Conservation (phyloP, 2,888 invertebrate species). For the Listrodromus nycthemerus region DNA sequence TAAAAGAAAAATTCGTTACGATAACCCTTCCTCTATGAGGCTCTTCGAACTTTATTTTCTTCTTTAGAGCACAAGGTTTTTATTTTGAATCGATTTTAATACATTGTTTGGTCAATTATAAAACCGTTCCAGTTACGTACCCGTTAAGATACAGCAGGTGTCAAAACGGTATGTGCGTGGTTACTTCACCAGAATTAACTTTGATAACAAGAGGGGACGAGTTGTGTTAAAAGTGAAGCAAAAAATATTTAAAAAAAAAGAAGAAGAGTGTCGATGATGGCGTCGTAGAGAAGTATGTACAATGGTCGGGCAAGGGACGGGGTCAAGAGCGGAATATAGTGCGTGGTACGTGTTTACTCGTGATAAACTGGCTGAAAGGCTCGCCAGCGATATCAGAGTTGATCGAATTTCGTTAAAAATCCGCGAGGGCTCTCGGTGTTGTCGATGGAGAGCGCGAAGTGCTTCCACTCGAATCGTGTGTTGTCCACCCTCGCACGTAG, state of each 20-base stretch:
- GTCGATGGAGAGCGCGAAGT: slow-evolving; percentile 35
- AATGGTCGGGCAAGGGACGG: not conserved
- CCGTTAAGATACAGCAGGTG: not conserved
- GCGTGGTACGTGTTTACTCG: slow-evolving; percentile 36
- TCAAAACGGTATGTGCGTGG: not conserved
- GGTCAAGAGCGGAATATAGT: slow-evolving; percentile 3
- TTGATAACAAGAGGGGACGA: slow-evolving; percentile 29
- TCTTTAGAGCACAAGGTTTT: too few species aligned
- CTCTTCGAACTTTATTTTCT: too few species aligned
- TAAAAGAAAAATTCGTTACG: too few species aligned
- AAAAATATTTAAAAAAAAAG: not conserved
- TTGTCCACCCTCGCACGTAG: slow-evolving; percentile 9
- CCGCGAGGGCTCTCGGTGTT: not conserved
- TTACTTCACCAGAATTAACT: slow-evolving; percentile 7
- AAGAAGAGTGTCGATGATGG: not conserved
- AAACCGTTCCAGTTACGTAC: not conserved
- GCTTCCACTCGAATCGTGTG: slow-evolving; percentile 34
- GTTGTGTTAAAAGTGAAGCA: not conserved
- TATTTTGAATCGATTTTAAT: too few species aligned
- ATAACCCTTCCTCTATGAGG: too few species aligned
- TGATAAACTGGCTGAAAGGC: slow-evolving; percentile 46
- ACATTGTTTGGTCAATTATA: not conserved
- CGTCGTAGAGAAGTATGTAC: not conserved
- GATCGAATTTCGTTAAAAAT: slow-evolving; percentile 19
- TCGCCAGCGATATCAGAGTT: slow-evolving; percentile 28